Base-by-base conservation (phyloP, 2,888 invertebrate species). In the Pterostichus madidus region DNA sequence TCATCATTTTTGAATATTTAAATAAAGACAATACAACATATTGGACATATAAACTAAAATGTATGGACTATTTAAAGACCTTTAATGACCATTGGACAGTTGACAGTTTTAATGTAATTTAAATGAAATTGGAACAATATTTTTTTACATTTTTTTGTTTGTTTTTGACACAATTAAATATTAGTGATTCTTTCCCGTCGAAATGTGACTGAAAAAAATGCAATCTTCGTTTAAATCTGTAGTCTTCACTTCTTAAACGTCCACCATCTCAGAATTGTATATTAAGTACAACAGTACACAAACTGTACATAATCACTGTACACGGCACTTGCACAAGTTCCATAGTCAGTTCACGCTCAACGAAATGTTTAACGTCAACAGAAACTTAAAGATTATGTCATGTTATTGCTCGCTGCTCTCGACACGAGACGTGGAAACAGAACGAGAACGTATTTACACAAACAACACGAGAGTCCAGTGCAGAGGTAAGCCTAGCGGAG, bases 401-500 rank as follows among this genome's bases (percentile, higher is more conserved):
- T 11, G 49, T 49, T 49, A 49, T 52, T 44, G 31, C 53, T 80
- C 80, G 80, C 24, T 39, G 83, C 83, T 83, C 83, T 68, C 83
- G 61, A 56, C 56, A 73, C 73, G 73, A 73, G 73, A 5, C 2
- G 39, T 46, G 31, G 2, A 68, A 76, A 79, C 52, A 32, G 59
- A 56, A 35, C 61, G 83, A 82, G 61, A 61, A 81, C 32, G 84
- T 88, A 88, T 89, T 89, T 89, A 90, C 88, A 89, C 86, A 85
- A 90, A 90, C 85, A 90, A 87, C 85, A 90, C 89, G 87, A 88
- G 88, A 87, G 89, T 89, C 90, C 90, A 90, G 85, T 89, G 88
- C 84, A 90, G 84, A 84, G 90, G 90, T 85, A 90, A 92, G 89
- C 92, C 93, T 88, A 93, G 91, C 86, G 93, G 93, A 88, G 93